A percentile compares a stretch with the other conserved stretches of the same genome.
phyloP scores from a whole-genome alignment of 2,113 vertebrate species.

The Solenodon paradoxus region DNA sequence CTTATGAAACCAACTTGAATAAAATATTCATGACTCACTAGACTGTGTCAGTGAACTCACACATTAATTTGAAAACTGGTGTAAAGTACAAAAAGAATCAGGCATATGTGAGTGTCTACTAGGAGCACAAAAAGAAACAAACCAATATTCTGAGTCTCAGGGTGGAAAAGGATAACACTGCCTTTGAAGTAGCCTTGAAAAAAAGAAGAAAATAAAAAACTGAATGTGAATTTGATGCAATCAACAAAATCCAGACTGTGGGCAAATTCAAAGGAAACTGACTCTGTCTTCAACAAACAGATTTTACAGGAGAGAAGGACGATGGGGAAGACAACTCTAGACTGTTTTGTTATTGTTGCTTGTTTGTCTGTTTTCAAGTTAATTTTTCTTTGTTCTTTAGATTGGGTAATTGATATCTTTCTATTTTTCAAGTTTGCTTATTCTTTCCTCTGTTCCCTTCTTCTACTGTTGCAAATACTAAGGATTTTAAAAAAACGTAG shows the following conservation, averaged over 20 bases:
- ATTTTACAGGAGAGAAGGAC: not conserved
- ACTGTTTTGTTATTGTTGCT: too few species aligned
- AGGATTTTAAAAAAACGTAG: too few species aligned
- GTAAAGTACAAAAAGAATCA: not conserved
- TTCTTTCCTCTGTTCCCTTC: too few species aligned
- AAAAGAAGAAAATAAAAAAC: constrained; percentile 35
- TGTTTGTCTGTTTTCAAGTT: too few species aligned
- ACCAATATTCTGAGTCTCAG: not conserved
- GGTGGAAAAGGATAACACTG: not conserved
- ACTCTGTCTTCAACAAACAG: not conserved
- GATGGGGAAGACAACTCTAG: too few species aligned
- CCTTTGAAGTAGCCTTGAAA: not conserved
- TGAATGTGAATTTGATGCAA: not conserved
- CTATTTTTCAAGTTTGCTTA: too few species aligned
- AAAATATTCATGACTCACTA: not conserved
- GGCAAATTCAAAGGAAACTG: not conserved
- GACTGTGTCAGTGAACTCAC: not conserved
- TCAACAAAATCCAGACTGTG: not conserved
- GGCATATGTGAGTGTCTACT: not conserved
- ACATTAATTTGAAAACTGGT: not conserved
- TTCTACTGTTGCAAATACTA: too few species aligned
- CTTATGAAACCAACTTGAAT: not conserved
- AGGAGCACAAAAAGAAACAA: not conserved
- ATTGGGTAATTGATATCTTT: too few species aligned
- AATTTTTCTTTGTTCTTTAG: too few species aligned